Evolutionary conservation across 2,113 vertebrate genomes (phyloP), one percentile per base, ranked within the genome.

Genomic region (Micronisus gabar): DNA sequence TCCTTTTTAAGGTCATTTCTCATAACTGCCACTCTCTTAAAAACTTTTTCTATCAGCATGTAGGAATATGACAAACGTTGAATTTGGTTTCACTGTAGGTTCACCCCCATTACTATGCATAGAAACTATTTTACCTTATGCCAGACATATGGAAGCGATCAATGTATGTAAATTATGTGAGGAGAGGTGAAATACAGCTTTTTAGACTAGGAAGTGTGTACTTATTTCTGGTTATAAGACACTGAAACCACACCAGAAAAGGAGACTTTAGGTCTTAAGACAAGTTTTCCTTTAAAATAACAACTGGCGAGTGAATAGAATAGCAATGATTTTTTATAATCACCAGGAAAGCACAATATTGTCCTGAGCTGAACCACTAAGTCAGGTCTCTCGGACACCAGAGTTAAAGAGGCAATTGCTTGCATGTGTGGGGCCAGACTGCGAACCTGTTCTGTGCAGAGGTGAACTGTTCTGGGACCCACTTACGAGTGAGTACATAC

Each of bases 131-230:
- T 97, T 97, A 95, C 97, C 89, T 97, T 94, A 92, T 95, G 98
- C 97, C 98, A 98, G 91, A 98, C 98, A 98, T 98, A 95, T 98
- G 98, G 98, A 98, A 98, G 78, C 92, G 95, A 98, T 98, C 98
- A 98, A 14, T 66, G 83, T 96, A 98, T 98, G 97, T 97, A 98
- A 98, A 98, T 98, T 97, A 93, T 93, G 95, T 95, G 96, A 96
- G 85, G 85, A 98, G 96, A 97, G 96, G 97, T 98, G 96, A 98
- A 97, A 96, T 92, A 88, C 65, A 95, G 71, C 76, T 96, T 95
- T 95, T 94, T 97, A 96, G 87, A 82, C 81, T 86, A 95, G 97
- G 86, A 98, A 98, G 89, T 89, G 34, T 93, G 72, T 93, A 80
- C 81, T 97, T 91, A 72, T 97, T 96, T 96, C n/a, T 97, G 76